These are phyloP conservation scores for Drosophila ambigua DNA, from an alignment of 1,140 invertebrate species.

Conservation along the genomic window DNA sequence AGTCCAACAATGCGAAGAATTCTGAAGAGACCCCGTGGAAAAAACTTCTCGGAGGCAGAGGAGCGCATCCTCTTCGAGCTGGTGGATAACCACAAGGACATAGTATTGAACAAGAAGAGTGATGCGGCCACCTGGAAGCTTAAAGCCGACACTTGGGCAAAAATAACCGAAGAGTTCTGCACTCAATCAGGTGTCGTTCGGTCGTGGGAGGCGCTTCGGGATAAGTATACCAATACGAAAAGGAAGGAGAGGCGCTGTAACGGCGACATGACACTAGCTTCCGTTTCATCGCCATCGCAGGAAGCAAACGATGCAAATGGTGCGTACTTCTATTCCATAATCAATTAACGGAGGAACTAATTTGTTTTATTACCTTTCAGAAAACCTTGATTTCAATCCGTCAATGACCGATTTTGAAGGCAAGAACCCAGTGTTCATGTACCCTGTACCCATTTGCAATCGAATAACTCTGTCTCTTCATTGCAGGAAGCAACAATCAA, in stretches of 20 bases:
- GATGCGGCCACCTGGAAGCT: conserved; percentile 1
- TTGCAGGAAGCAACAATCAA: too few relatives aligned
- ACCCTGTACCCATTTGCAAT: too few relatives aligned
- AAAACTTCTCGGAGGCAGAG: conserved; percentile 11
- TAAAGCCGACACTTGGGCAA: conserved; percentile 11
- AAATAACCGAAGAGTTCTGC: background rate
- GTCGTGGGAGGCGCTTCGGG: background rate
- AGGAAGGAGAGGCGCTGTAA: background rate
- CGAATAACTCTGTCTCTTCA: too few relatives aligned
- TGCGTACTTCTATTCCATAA: too few relatives aligned
- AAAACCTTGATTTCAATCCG: too few relatives aligned
- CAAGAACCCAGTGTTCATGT: too few relatives aligned
- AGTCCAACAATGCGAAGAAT: background rate
- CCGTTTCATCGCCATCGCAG: background rate
- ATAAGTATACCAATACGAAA: conserved; percentile 13
- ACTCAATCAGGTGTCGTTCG: background rate
- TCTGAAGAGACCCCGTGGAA: background rate
- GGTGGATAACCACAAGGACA: background rate
- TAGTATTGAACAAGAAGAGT: background rate
- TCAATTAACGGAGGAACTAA: too few relatives aligned
- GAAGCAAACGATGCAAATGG: too few relatives aligned
- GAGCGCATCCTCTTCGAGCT: conserved; percentile 12
- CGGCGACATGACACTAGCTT: background rate
- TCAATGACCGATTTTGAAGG: too few relatives aligned
- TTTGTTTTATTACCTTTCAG: too few relatives aligned